Base-by-base conservation (phyloP, 2,113 vertebrate species). In the Solenodon paradoxus region DNA sequence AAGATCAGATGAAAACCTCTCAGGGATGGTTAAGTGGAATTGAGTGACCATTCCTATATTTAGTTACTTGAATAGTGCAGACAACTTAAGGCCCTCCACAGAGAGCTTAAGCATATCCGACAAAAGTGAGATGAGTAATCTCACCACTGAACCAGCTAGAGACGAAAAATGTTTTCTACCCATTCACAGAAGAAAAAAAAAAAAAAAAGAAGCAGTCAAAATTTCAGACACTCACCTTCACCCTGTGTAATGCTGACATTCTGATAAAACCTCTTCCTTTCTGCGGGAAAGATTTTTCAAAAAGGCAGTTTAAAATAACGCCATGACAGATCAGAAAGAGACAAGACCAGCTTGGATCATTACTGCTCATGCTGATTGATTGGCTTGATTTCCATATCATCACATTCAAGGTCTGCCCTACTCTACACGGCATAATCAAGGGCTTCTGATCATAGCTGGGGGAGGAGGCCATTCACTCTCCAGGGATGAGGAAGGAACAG, bases 201-300 rank as follows among this genome's bases (percentile, higher is more conserved):
- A 57, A 68, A 28, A 51, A 64, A 32, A 35, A 53, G 45, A 35
- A 75, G 45, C 49, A 59, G 94, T 55, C 82, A 82, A 92, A 91
- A 78, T 88, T 93, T 78, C 68, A 79, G 85, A 93, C 9, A 92
- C 98, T 98, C 97, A 99, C 99, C 99, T 98, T 99, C 99, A 90
- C 99, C 98, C 94, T 99, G 99, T 0, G 99, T 99, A 98, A 99
- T 99, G 97, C 98, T 99, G 97, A 99, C 99, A 0, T 99, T 99
- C 98, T 99, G 98, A 98, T 99, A 99, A 97, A 99, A 99, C 79
- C 98, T 98, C 98, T 98, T 99, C 94, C 99, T 99, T 96, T 99
- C 99, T 99, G 97, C 47, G 92, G 90, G 80, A 97, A 63, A 96
- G 53, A 97, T 85, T 87, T 96, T 92, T 95, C 55, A 93, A 86